Evolutionary conservation across 2,113 vertebrate species (phyloP).

Genomic region (Sorex araneus): DNA sequence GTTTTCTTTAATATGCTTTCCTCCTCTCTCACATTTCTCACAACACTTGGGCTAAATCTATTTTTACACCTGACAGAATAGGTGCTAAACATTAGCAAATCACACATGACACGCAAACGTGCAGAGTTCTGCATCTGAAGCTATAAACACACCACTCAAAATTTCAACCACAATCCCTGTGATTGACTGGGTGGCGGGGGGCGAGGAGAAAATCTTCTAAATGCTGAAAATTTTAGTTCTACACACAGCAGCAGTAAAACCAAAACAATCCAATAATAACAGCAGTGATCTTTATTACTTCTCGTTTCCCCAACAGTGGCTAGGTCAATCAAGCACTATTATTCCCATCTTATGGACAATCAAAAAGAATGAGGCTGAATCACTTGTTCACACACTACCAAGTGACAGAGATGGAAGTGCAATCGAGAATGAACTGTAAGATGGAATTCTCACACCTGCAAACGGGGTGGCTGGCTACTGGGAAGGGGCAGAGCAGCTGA

Average conservation of each 20-base stretch:
- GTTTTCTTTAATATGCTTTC: background rate
- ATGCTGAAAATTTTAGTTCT: background rate
- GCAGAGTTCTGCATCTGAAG: background rate
- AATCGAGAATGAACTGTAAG: background rate
- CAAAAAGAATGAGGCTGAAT: constrained; percentile 1
- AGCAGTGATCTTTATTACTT: background rate
- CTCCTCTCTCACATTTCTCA: constrained; percentile 27
- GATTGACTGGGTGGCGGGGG: background rate
- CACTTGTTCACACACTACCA: background rate
- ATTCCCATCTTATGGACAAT: background rate
- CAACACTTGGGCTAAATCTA: background rate
- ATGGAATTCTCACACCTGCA: background rate
- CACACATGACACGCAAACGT: background rate
- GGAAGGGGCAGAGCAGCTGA: background rate
- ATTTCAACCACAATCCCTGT: background rate
- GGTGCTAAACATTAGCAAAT: background rate
- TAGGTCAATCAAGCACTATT: background rate
- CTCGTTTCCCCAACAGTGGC: background rate
- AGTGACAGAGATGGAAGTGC: background rate
- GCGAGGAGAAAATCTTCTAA: background rate
- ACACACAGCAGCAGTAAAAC: constrained; percentile 38
- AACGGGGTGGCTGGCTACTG: background rate
- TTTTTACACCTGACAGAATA: constrained; percentile 6
- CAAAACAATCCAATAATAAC: background rate
- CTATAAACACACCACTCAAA: constrained; percentile 17